A percentile compares a stretch with the other conserved stretches of the same genome.
phyloP scores from a whole-genome alignment of 2,797 vertebrate genomes.

The Pipistrellus nathusii region DNA sequence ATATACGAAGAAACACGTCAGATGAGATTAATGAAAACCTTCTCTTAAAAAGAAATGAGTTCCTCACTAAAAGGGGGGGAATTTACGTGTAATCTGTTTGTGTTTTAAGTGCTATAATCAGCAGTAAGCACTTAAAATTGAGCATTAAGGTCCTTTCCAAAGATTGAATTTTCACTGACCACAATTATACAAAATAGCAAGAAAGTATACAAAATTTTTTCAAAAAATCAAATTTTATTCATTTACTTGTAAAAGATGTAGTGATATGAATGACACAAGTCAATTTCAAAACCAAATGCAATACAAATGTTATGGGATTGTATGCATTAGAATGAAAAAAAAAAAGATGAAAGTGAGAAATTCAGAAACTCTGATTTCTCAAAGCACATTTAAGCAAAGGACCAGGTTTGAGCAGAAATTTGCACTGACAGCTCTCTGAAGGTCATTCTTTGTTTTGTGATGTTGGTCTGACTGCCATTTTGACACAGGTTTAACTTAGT shows the following conservation, averaged over 20 bases:
- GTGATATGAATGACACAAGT: background rate
- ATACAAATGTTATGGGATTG: background rate
- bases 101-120: slow-evolving; percentile 67
- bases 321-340: background rate
- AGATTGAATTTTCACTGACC: slow-evolving; percentile 21
- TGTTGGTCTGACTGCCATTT: background rate
- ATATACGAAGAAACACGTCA: slow-evolving; percentile 49
- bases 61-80: slow-evolving; percentile 73
- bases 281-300: background rate
- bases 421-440: background rate
- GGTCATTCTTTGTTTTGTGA: background rate
- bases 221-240: background rate
- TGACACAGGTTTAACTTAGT: background rate
- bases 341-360: background rate
- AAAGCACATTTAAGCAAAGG: background rate
- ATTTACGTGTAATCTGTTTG: slow-evolving; percentile 70
- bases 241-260: background rate
- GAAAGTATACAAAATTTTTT: background rate
- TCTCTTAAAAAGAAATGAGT: slow-evolving; percentile 83
- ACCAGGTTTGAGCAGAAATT: background rate
- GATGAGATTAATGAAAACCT: slow-evolving; percentile 82
- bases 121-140: slow-evolving; percentile 48
- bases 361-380: background rate
- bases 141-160: slow-evolving; percentile 67
- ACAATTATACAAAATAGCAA: slow-evolving; percentile 28